Percentiles rank a stretch among this genome's conserved stretches.
These are phyloP conservation scores for Moxostoma hubbsi DNA, from an alignment of 2,797 vertebrate genomes.

Conservation along the genomic window DNA sequence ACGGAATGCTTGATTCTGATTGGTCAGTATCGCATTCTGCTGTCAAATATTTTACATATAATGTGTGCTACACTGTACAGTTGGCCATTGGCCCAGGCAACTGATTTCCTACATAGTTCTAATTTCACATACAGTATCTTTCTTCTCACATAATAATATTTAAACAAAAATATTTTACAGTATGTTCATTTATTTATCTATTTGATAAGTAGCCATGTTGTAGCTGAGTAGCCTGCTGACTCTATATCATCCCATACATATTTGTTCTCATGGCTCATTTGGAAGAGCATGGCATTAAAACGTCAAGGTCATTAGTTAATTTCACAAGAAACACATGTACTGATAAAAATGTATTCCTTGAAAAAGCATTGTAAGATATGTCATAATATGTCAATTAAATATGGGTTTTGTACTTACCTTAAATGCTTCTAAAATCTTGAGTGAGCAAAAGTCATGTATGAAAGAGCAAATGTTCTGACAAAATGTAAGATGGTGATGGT, in stretches of 20 bases:
- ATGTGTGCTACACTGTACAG: conserved; percentile 14
- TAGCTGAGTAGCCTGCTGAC: not conserved
- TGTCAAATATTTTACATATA: conserved; percentile 16
- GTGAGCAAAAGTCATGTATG: not conserved
- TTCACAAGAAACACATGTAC: too few species aligned
- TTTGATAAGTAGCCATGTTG: not conserved
- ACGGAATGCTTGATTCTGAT: conserved; percentile 23
- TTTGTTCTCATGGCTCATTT: too few species aligned
- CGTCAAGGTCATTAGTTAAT: too few species aligned
- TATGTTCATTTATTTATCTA: not conserved
- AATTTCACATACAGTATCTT: not conserved
- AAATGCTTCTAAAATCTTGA: not conserved
- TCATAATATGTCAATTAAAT: not conserved
- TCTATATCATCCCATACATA: conserved; percentile 7
- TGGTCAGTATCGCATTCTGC: conserved; percentile 2
- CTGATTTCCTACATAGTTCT: not conserved
- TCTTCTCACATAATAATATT: not conserved
- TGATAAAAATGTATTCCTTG: too few species aligned
- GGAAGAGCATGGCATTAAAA: too few species aligned
- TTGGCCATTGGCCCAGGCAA: not conserved
- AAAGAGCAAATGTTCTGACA: not conserved
- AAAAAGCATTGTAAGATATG: too few species aligned
- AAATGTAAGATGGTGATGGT: not conserved
- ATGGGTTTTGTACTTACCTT: not conserved
- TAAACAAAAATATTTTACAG: not conserved